Evolutionary conservation across 92 coral and sea anemone species (phyloP).

Genomic region (Porites rus): DNA sequence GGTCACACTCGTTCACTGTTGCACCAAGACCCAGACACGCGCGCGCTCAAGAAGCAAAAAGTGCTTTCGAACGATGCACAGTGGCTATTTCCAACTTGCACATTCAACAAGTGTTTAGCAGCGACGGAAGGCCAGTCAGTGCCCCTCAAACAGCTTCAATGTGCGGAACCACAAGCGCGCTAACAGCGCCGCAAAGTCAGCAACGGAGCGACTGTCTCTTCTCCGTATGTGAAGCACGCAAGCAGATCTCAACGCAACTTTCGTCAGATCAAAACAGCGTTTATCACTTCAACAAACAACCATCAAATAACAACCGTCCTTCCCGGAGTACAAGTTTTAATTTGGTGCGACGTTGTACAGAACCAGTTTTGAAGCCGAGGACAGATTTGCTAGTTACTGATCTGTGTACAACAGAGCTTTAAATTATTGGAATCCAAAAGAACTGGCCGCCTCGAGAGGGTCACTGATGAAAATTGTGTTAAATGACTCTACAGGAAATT

Average conservation of each 20-base stretch:
- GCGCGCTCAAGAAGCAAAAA: slow-evolving; percentile 45
- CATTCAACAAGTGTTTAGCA: slow-evolving; percentile 73
- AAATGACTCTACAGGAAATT: background rate
- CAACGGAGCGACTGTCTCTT: slow-evolving; percentile 9
- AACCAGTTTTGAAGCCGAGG: slow-evolving; percentile 36
- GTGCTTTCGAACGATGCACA: slow-evolving; percentile 74
- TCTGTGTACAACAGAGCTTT: slow-evolving; percentile 94
- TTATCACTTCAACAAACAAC: slow-evolving; percentile 14
- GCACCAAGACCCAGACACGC: slow-evolving; percentile 76
- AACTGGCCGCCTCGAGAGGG: background rate
- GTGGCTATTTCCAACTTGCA: slow-evolving; percentile 76
- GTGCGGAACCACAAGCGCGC: slow-evolving; percentile 12
- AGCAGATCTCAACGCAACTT: background rate
- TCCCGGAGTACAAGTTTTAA: slow-evolving; percentile 50
- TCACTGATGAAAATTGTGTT: background rate
- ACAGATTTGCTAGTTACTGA: slow-evolving; percentile 78
- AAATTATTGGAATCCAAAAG: slow-evolving; percentile 19
- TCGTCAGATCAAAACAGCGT: slow-evolving; percentile 7
- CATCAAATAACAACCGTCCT: slow-evolving; percentile 46
- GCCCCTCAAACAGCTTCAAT: background rate
- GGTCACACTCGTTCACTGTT: slow-evolving; percentile 81
- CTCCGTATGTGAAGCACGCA: slow-evolving; percentile 24
- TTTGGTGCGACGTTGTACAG: slow-evolving; percentile 48
- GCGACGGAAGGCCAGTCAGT: slow-evolving; percentile 23
- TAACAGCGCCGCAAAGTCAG: background rate